Evolutionary conservation across 2,888 invertebrate genomes (phyloP).

Genomic region (Bedellia somnulentella): DNA sequence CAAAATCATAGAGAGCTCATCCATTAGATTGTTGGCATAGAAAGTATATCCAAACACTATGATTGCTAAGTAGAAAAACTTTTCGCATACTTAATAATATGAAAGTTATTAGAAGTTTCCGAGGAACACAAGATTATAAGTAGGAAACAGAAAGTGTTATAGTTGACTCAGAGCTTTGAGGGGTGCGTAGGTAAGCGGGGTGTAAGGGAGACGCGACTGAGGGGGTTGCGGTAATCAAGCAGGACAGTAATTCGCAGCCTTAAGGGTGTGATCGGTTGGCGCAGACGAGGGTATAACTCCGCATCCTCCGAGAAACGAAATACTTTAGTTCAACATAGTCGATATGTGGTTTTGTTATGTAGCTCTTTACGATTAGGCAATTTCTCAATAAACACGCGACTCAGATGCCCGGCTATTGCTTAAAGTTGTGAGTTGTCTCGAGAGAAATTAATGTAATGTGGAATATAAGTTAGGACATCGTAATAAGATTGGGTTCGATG

Average conservation of each 20-base stretch:
- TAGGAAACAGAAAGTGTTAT: conserved; percentile 50
- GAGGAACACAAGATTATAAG: conserved; percentile 47
- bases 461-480: conserved; percentile 38
- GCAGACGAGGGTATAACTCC: conserved; percentile 52
- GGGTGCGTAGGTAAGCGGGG: conserved; percentile 16
- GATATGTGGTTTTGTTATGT: conserved; percentile 59
- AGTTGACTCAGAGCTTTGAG: conserved; percentile 43
- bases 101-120: conserved; percentile 48
- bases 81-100: conserved; percentile 51
- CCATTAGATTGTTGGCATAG: no score
- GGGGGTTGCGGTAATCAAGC: conserved; percentile 43
- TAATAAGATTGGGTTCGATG: conserved; percentile 42
- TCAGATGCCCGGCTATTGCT: conserved; percentile 40
- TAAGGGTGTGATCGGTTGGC: conserved; percentile 58
- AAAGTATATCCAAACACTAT: no score
- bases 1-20: no score
- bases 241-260: conserved; percentile 57
- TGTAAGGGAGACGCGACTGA: conserved; percentile 16
- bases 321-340: conserved; percentile 57
- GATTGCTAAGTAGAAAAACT: no score
- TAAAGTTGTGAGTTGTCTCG: conserved; percentile 49
- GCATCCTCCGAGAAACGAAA: conserved; percentile 55
- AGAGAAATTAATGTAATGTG: conserved; percentile 54
- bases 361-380: conserved; percentile 56
- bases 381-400: conserved; percentile 55